A percentile compares a stretch with the other conserved stretches of the same genome.
Evolutionary conservation across 2,797 vertebrate species (phyloP).

Genomic region (Alauda arvensis): DNA sequence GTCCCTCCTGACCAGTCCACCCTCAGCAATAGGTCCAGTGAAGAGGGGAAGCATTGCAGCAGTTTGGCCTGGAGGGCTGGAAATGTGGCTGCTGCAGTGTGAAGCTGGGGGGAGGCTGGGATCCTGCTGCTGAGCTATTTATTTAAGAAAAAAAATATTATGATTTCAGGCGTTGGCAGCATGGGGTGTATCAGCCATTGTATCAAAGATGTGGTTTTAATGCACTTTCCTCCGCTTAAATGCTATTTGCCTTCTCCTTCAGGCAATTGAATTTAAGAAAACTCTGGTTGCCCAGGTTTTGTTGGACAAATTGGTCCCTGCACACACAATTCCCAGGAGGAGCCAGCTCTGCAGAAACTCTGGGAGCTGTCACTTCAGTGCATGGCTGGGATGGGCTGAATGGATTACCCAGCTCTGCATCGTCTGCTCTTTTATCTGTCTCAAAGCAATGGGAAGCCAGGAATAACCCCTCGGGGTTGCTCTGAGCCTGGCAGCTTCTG

Average conservation of each 20-base stretch:
- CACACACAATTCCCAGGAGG: conserved; percentile 44
- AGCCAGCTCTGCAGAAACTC: conserved; percentile 58
- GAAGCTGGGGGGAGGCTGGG: not conserved
- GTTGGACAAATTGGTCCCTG: conserved; percentile 57
- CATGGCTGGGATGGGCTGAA: conserved; percentile 28
- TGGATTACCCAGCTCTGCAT: conserved; percentile 44
- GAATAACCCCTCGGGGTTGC: conserved; percentile 39
- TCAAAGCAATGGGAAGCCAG: conserved; percentile 43
- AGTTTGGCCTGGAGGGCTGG: conserved; percentile 24
- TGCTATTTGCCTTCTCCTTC: conserved; percentile 66
- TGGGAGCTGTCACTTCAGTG: conserved; percentile 58
- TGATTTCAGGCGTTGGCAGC: conserved; percentile 60
- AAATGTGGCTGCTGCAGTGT: not conserved
- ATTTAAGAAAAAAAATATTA: conserved; percentile 71
- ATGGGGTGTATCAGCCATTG: conserved; percentile 32
- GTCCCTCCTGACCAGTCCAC: not conserved
- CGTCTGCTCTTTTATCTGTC: conserved; percentile 54
- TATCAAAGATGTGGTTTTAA: conserved; percentile 68
- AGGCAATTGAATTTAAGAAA: conserved; percentile 71
- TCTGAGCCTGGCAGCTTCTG: conserved; percentile 15
- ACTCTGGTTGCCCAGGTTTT: conserved; percentile 58
- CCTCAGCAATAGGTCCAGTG: not conserved
- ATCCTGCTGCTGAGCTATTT: conserved; percentile 51
- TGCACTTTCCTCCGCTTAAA: conserved; percentile 59
- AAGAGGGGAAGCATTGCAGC: not conserved